A percentile compares a stretch with the other conserved stretches of the same genome.
phyloP scores from a whole-genome alignment of 2,113 vertebrate genomes.

The Chaetodon trifascialis region DNA sequence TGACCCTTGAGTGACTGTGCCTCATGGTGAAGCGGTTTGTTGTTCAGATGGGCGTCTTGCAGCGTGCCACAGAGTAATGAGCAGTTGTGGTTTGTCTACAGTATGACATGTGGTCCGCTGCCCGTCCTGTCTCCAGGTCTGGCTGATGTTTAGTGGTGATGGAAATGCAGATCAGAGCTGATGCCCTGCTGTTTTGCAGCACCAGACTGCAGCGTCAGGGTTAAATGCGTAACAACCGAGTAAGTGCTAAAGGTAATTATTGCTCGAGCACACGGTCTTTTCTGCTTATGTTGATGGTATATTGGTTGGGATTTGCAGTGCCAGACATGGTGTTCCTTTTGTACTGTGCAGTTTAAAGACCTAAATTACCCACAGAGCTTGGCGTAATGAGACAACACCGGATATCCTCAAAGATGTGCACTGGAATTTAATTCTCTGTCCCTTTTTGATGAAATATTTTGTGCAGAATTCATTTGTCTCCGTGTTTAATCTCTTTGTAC shows the following conservation, averaged over 20 bases:
- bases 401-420: background rate
- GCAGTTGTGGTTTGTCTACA: conserved; percentile 19
- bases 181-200: conserved; percentile 1
- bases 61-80: conserved; percentile 13
- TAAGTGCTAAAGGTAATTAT: conserved; percentile 31
- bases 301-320: background rate
- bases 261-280: background rate
- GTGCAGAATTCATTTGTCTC: background rate
- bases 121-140: conserved; percentile 9
- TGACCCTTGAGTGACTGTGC: conserved; percentile 21
- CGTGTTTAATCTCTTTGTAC: background rate
- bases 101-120: background rate
- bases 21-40: conserved; percentile 23
- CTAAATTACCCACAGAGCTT: background rate
- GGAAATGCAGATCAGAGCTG: conserved; percentile 14
- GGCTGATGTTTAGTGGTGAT: conserved; percentile 33
- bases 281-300: background rate
- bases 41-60: conserved; percentile 24
- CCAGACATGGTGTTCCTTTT: conserved; percentile 13
- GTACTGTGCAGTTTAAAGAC: conserved; percentile 5
- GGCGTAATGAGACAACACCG: background rate
- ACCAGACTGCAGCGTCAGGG: conserved; percentile 26
- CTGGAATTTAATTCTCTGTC: background rate
- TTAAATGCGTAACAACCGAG: conserved; percentile 21
- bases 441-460: background rate